Conservation (phyloP, 2,888 invertebrate species). For the Mimumesa dahlbomi region DNA sequence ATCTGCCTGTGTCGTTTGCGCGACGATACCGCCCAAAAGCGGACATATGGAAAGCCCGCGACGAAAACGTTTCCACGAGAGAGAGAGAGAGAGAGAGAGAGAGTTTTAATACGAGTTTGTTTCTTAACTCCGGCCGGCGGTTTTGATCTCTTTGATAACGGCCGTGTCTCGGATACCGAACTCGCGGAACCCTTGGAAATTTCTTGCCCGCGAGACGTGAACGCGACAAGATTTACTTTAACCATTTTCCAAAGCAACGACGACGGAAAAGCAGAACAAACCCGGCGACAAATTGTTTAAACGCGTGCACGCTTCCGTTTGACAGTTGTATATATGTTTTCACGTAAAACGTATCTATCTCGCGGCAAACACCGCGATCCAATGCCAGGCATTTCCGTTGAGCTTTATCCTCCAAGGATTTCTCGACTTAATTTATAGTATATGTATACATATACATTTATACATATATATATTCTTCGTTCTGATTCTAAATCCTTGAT, state of each 20-base stretch:
- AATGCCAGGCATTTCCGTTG: neutral
- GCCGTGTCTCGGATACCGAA: conserved; percentile 7
- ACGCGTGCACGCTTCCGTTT: neutral
- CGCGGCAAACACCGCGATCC: neutral
- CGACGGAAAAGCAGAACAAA: neutral
- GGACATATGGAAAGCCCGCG: conserved; percentile 38
- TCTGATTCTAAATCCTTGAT: too few relatives aligned
- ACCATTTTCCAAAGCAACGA: conserved; percentile 3
- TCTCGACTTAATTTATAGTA: too few relatives aligned
- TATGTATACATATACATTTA: too few relatives aligned
- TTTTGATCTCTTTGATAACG: conserved; percentile 31
- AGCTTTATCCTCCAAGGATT: too few relatives aligned
- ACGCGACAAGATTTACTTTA: conserved; percentile 2
- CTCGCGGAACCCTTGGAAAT: conserved; percentile 6
- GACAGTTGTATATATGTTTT: too few relatives aligned
- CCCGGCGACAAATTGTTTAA: conserved; percentile 7
- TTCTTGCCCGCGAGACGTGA: conserved; percentile 3
- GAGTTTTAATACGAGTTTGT: conserved; percentile 26
- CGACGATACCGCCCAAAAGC: conserved; percentile 20
- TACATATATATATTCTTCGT: too few relatives aligned
- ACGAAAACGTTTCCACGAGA: conserved; percentile 7
- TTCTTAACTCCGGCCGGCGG: conserved; percentile 9
- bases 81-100: too few relatives aligned
- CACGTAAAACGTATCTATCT: neutral
- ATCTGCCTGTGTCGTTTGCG: conserved; percentile 47